Conservation (phyloP, 2,113 vertebrate species). For the Daubentonia madagascariensis region DNA sequence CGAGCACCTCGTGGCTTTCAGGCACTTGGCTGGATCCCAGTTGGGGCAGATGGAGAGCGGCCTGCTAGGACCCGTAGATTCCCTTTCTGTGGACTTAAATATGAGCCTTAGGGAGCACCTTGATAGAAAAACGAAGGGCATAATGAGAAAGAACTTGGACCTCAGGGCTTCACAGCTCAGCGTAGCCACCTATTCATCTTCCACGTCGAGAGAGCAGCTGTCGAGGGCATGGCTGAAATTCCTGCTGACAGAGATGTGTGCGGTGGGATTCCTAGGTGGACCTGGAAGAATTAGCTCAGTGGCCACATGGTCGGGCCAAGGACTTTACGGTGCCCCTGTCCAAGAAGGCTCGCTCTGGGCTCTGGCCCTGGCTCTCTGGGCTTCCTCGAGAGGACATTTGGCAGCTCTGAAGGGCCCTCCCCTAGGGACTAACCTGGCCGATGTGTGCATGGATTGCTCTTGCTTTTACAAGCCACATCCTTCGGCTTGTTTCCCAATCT, state of each 20-base stretch:
- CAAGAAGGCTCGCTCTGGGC: fast-evolving
- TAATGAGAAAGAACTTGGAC: slow-evolving; percentile 83
- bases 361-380: fast-evolving
- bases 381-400: fast-evolving
- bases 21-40: slow-evolving; percentile 29
- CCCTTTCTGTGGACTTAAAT: slow-evolving; percentile 22
- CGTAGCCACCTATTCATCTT: slow-evolving; percentile 80
- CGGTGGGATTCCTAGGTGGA: not conserved
- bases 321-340: not conserved
- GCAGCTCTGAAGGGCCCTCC: fast-evolving
- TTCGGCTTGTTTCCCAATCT: not conserved
- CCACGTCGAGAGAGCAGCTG: not conserved
- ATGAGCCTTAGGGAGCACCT: slow-evolving; percentile 66
- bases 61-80: slow-evolving; percentile 67
- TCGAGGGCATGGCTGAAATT: slow-evolving; percentile 36
- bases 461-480: fast-evolving
- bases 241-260: not conserved
- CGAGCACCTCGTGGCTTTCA: not conserved
- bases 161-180: slow-evolving; percentile 75
- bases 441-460: fast-evolving
- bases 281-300: not conserved
- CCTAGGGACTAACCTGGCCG: fast-evolving
- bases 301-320: fast-evolving
- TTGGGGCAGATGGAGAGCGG: slow-evolving; percentile 52
- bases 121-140: slow-evolving; percentile 77